Evolutionary conservation across 2,797 vertebrate species (phyloP).

Genomic region (Poecilia gillii): DNA sequence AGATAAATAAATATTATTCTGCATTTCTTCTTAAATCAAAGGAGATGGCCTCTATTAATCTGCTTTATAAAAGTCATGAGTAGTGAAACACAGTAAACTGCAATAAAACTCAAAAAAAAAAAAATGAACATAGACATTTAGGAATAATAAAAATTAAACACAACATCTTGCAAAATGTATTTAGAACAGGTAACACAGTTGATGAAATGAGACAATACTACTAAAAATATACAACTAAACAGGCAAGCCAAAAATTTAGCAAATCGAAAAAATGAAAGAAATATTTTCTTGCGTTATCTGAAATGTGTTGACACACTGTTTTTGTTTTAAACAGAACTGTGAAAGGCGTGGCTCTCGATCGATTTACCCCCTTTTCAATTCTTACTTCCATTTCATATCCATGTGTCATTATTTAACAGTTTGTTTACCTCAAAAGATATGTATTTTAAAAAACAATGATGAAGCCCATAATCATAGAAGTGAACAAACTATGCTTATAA

Average conservation of each 20-base stretch:
- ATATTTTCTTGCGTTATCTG: neutral
- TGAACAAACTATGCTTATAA: neutral
- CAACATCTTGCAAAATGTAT: neutral
- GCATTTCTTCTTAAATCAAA: conserved; percentile 51
- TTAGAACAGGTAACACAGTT: neutral
- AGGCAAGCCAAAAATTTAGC: neutral
- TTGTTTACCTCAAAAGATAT: neutral
- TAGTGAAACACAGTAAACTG: conserved; percentile 12
- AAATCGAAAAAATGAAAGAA: neutral
- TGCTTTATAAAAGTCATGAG: conserved; percentile 23
- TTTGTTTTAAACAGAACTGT: neutral
- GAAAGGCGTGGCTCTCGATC: neutral
- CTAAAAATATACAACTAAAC: neutral
- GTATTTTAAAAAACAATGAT: neutral
- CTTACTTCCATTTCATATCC: neutral
- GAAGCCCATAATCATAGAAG: neutral
- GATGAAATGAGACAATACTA: neutral
- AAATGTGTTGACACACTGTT: neutral
- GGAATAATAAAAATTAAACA: neutral
- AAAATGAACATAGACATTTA: neutral
- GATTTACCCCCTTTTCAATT: neutral
- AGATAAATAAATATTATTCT: conserved; percentile 67
- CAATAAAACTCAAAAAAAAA: neutral
- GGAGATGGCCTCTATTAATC: conserved; percentile 29
- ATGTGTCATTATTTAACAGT: neutral